Base-by-base conservation (phyloP, 2,888 invertebrate species). In the Netelia melanura region DNA sequence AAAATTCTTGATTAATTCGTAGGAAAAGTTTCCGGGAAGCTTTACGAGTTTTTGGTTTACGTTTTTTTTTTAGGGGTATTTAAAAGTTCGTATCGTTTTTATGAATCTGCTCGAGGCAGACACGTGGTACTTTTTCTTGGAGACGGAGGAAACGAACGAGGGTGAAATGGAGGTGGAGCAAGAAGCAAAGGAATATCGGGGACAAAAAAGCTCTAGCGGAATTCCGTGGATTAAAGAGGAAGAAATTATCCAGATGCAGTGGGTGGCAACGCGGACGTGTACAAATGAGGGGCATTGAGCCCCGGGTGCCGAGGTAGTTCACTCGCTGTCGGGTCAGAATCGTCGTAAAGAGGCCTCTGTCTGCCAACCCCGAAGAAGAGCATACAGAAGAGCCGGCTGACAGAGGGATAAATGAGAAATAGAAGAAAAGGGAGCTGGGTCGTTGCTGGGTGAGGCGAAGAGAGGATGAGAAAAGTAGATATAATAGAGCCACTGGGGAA, bases 171-270 rank as follows among this genome's bases (percentile, higher is more conserved):
- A 44, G 6, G 70, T 11, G 48, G 54, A 75, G 68, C 65, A 43
- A 44, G 80, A 74, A 61, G 56, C 71, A 80, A 80, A 72, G 56
- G 78, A 83, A 75, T 54, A 67, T 30, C 30, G 68, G 54, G 62
- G 71, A 74, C 76, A 86, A 58, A 81, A 76, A 44, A 17, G n/a
- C 23, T 52, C 62, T 17, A 43, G 43, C 61, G 70, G 75, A 84
- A 84, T 87, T 87, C 74, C 75, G 71, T 64, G 88, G 86, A 89
- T 89, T 90, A 88, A 89, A 87, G 87, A 81, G 88, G 77, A 86
- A 88, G 90, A 91, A 90, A 91, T 91, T 91, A 91, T 90, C 90
- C 89, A 89, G 90, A 91, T 90, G 87, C 88, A 86, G 78, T 85
- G 86, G 80, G 81, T 70, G 85, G 80, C 74, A 62, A 79, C 83